Base-by-base conservation (phyloP, 2,797 vertebrate species). In the Halcyon smyrnensis region DNA sequence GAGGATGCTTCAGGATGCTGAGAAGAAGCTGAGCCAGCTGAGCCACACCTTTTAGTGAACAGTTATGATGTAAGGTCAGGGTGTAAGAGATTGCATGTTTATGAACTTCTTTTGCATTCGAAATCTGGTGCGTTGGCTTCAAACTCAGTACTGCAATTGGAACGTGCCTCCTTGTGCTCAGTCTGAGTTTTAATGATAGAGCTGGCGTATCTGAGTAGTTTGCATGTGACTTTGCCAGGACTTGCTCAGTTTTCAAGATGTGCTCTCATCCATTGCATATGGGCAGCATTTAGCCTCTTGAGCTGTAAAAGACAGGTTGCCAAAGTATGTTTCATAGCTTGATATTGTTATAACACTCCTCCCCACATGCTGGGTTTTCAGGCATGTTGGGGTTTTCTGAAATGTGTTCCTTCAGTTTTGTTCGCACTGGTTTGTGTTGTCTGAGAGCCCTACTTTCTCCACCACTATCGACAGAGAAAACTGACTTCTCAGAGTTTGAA, bases 171-270 rank as follows among this genome's bases (percentile, higher is more conserved):
- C 87, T 53, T 56, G 41, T 84, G 37, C 69, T 93, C 57, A 54
- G 59, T 28, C 51, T 82, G 56, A 84, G 37, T 87, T 91, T 83
- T 95, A 78, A 71, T 74, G 87, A 51, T 36, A 46, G 75, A 65
- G n/a, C 75, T 90, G 67, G 64, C 6, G 0, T 50, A 77, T 71
- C 86, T 0, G 24, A 80, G 76, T 51, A 82, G 63, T 64, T 86
- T 78, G 48, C 67, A 64, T 65, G 80, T 64, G 86, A 93, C 60
- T 91, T 85, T 93, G 88, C 94, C 90, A 87, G 88, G 53, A 91
- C 84, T 93, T 70, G 53, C 62, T 87, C 63, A 12, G 53, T 90
- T 93, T 94, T 93, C 79, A 89, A 92, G 89, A 95, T 70, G 46
- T 91, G 80, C 60, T 93, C 80, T 95, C 68, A 83, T 74, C 77